phyloP scores from a whole-genome alignment of 2,888 invertebrate species.

The Pseudococcus longispinus region DNA sequence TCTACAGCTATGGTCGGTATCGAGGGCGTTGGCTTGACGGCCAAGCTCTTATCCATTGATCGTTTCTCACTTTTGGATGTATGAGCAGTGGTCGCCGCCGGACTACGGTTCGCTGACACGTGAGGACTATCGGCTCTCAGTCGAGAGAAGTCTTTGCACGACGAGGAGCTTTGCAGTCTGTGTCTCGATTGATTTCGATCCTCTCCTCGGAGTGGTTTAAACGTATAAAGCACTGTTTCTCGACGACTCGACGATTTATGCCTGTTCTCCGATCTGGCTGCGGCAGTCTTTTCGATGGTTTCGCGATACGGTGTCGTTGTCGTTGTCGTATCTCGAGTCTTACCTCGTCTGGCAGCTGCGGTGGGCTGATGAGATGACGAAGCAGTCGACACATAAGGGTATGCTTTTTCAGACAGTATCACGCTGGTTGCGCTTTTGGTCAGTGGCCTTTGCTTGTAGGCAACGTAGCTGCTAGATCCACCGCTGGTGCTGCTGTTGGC shows the following conservation, averaged over 20 bases:
- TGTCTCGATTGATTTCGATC: neutral
- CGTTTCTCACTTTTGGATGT: neutral
- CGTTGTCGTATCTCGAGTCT: slow-evolving; percentile 59
- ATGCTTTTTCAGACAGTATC: slow-evolving; percentile 73
- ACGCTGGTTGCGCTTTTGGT: slow-evolving; percentile 78
- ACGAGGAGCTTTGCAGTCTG: neutral
- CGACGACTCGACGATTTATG: slow-evolving; percentile 48
- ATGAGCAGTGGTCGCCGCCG: neutral
- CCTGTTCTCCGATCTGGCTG: slow-evolving; percentile 20
- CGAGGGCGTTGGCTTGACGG: neutral
- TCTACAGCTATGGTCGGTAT: neutral
- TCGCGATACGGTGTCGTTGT: slow-evolving; percentile 54
- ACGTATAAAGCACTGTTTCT: slow-evolving; percentile 42
- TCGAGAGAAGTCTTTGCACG: slow-evolving; percentile 28
- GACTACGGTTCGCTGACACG: neutral
- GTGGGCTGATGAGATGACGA: slow-evolving; percentile 3
- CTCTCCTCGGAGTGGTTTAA: slow-evolving; percentile 43
- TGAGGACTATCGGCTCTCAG: slow-evolving; percentile 3
- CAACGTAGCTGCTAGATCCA: neutral
- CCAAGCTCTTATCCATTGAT: neutral
- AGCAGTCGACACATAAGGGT: slow-evolving; percentile 66
- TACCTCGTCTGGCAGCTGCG: slow-evolving; percentile 52
- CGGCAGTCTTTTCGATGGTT: neutral
- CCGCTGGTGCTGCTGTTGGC: neutral
- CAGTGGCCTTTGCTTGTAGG: slow-evolving; percentile 61